Conservation (phyloP, 1,140 invertebrate species). For the Aphidius ervi region DNA sequence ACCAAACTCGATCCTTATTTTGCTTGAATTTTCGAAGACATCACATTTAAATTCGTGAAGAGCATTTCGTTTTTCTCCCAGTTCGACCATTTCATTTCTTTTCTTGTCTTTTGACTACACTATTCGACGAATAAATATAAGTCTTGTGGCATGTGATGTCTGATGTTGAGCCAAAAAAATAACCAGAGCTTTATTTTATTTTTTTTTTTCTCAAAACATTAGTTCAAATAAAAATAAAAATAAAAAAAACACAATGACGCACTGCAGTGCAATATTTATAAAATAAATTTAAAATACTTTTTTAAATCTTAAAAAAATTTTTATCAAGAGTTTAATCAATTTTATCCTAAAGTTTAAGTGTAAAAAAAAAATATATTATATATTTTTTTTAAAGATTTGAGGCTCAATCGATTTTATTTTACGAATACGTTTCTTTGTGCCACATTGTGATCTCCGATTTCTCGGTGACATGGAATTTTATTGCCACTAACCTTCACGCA, state of each 20-base stretch:
- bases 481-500: background rate
- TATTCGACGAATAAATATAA: slow-evolving; percentile 6
- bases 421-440: slow-evolving; percentile 9
- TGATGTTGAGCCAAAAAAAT: background rate
- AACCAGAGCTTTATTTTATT: too few relatives aligned
- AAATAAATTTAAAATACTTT: too few relatives aligned
- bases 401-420: background rate
- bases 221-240: background rate
- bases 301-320: too few relatives aligned
- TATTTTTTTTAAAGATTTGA: too few relatives aligned
- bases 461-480: slow-evolving; percentile 17
- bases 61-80: slow-evolving; percentile 4
- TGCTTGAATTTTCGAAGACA: slow-evolving; percentile 9
- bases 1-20: background rate
- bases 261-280: too few relatives aligned
- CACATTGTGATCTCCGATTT: slow-evolving; percentile 18
- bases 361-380: too few relatives aligned
- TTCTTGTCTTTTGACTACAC: background rate
- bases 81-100: background rate
- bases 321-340: too few relatives aligned
- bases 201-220: too few relatives aligned
- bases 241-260: too few relatives aligned
- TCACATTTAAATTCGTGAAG: slow-evolving; percentile 15
- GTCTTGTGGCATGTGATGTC: slow-evolving; percentile 3
- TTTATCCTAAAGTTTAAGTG: too few relatives aligned